These are phyloP conservation scores for Tetragonisca angustula DNA, from an alignment of 2,888 invertebrate species.

Conservation along the genomic window DNA sequence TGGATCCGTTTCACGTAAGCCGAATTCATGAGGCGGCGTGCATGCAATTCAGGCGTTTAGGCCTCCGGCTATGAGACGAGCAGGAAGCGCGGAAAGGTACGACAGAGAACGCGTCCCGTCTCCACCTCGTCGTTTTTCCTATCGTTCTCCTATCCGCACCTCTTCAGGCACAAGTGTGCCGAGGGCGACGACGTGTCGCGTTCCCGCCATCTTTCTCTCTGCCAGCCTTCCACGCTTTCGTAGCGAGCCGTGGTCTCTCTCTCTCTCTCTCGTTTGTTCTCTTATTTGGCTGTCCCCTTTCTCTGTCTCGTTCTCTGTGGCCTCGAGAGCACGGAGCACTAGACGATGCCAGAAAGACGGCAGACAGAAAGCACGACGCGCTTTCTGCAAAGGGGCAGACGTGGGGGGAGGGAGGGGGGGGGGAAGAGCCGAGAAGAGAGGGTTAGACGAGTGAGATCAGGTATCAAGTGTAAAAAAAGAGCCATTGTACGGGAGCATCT, in stretches of 20 bases:
- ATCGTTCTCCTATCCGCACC: conserved; percentile 64
- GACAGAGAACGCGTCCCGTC: conserved; percentile 4
- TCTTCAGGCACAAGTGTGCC: conserved; percentile 70
- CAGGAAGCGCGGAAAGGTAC: conserved; percentile 32
- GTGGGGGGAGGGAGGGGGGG: conserved; percentile 23
- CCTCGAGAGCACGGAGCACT: neutral
- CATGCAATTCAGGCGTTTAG: conserved; percentile 35
- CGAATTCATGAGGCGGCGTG: conserved; percentile 81
- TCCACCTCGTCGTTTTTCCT: conserved; percentile 65
- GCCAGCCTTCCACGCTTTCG: conserved; percentile 20
- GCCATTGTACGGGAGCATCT: conserved; percentile 83
- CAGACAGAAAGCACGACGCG: conserved; percentile 5
- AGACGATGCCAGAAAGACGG: neutral
- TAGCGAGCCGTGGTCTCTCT: neutral
- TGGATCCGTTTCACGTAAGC: conserved; percentile 84
- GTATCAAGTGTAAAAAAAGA: conserved; percentile 80
- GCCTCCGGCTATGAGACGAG: conserved; percentile 73
- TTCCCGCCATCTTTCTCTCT: conserved; percentile 28
- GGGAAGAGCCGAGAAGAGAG: conserved; percentile 52
- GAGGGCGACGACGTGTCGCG: conserved; percentile 62
- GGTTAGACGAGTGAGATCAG: conserved; percentile 79
- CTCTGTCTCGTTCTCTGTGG: conserved; percentile 8
- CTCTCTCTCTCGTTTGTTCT: neutral
- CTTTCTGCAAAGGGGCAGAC: neutral
- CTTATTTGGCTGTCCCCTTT: neutral